Percentiles rank a stretch among this genome's conserved stretches.
These are phyloP conservation scores for Prorops nasuta DNA, from an alignment of 1,140 invertebrate species.

Conservation along the genomic window DNA sequence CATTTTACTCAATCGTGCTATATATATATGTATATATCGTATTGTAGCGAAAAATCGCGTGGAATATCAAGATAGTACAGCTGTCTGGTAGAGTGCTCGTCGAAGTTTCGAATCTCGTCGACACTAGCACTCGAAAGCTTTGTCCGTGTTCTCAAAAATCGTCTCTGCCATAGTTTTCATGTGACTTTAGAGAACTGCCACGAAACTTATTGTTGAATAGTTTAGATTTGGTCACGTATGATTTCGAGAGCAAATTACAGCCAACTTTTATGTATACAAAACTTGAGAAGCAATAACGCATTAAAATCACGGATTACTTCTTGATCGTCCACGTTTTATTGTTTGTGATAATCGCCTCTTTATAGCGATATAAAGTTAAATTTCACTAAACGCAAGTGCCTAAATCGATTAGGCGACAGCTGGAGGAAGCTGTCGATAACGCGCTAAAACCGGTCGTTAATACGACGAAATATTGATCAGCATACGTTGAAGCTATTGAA, in stretches of 20 bases:
- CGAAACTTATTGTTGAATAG: too few relatives aligned
- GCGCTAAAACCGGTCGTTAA: slow-evolving; percentile 20
- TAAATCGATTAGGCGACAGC: slow-evolving; percentile 31
- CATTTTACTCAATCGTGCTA: too few relatives aligned
- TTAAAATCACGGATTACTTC: too few relatives aligned
- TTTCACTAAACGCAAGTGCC: slow-evolving; percentile 42
- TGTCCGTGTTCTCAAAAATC: neutral
- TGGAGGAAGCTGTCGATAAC: slow-evolving; percentile 22
- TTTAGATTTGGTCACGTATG: too few relatives aligned
- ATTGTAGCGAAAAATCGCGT: slow-evolving; percentile 13
- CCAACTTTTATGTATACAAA: too few relatives aligned
- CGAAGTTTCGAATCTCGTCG: slow-evolving; percentile 40
- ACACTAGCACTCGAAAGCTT: slow-evolving; percentile 34
- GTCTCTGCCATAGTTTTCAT: neutral
- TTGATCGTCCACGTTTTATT: slow-evolving; percentile 21
- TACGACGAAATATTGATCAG: too few relatives aligned
- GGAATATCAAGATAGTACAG: slow-evolving; percentile 27
- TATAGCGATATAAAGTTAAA: slow-evolving; percentile 27
- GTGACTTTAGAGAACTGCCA: neutral
- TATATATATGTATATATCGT: neutral
- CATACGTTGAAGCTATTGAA: too few relatives aligned
- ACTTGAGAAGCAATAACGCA: too few relatives aligned
- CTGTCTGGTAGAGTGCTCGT: slow-evolving; percentile 36
- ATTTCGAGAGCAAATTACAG: too few relatives aligned
- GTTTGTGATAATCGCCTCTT: neutral